These are phyloP conservation scores for Chrysaora quinquecirrha DNA, from an alignment of 30 jellyfish, hydroid and myxozoan genomes.

Conservation along the genomic window DNA sequence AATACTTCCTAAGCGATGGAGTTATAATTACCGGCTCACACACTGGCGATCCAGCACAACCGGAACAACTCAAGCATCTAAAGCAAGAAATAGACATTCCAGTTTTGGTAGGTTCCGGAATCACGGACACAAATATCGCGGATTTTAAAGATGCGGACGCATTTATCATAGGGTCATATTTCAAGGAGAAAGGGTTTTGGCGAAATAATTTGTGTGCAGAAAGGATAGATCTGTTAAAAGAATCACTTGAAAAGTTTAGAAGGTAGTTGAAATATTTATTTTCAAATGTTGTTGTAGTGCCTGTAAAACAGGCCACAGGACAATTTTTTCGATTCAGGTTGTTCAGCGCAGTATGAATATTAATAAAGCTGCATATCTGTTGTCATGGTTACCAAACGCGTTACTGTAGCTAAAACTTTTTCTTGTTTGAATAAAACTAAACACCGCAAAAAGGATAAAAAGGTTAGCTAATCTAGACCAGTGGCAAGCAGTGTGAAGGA, in stretches of 20 bases:
- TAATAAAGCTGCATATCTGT: no score
- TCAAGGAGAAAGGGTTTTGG: slow-evolving; percentile 78
- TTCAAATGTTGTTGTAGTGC: no score
- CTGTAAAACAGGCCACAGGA: no score
- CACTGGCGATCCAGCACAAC: slow-evolving; percentile 74
- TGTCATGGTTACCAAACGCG: no score
- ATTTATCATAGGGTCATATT: slow-evolving; percentile 80
- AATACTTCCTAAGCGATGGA: slow-evolving; percentile 84
- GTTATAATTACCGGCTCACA: slow-evolving; percentile 76
- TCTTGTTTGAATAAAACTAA: no score
- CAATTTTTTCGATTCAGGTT: no score
- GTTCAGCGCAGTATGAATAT: no score
- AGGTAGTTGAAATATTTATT: no score
- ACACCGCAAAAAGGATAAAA: no score
- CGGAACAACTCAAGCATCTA: slow-evolving; percentile 17
- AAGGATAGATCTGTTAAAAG: slow-evolving; percentile 23
- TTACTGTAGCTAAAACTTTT: no score
- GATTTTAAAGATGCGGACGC: slow-evolving; percentile 59
- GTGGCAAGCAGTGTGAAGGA: no score
- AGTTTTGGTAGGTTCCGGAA: slow-evolving; percentile 78
- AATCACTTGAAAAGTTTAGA: not conserved
- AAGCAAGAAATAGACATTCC: slow-evolving; percentile 41
- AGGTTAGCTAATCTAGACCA: no score
- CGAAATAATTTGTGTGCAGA: slow-evolving; percentile 37
- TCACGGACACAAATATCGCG: slow-evolving; percentile 38